Evolutionary conservation across 2,888 invertebrate species (phyloP).

Genomic region (Stenodera caucasica): DNA sequence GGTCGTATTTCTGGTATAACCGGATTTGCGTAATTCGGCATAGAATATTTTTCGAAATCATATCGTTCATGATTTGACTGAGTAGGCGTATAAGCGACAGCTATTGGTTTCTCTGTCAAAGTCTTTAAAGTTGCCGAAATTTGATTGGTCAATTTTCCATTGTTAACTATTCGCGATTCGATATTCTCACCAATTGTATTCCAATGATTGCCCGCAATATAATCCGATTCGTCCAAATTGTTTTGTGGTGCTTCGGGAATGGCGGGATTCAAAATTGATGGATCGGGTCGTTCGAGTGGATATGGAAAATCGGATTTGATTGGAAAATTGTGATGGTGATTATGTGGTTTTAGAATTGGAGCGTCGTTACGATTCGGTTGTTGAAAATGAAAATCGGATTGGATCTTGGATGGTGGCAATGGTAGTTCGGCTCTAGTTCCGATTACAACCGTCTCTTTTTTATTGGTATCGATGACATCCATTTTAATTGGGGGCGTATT

Average conservation of each 20-base stretch:
- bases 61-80: constrained; percentile 32
- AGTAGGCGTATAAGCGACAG: constrained; percentile 67
- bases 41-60: constrained; percentile 51
- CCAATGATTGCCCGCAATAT: constrained; percentile 50
- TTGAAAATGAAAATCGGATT: constrained; percentile 49
- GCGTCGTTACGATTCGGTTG: constrained; percentile 55
- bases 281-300: constrained; percentile 64
- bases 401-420: constrained; percentile 51
- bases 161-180: constrained; percentile 56
- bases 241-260: constrained; percentile 52
- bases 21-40: constrained; percentile 57
- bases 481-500: constrained; percentile 59
- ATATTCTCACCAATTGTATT: constrained; percentile 51
- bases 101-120: constrained; percentile 63
- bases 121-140: constrained; percentile 54
- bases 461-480: constrained; percentile 52
- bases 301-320: constrained; percentile 67
- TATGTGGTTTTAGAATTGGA: constrained; percentile 55
- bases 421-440: constrained; percentile 60
- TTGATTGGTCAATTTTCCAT: constrained; percentile 38
- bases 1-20: constrained; percentile 58
- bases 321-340: constrained; percentile 40
- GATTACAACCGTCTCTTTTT: constrained; percentile 60
- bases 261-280: constrained; percentile 49
- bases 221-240: constrained; percentile 49